Evolutionary conservation across 2,888 invertebrate genomes (phyloP).

Genomic region (Papilio gigon): DNA sequence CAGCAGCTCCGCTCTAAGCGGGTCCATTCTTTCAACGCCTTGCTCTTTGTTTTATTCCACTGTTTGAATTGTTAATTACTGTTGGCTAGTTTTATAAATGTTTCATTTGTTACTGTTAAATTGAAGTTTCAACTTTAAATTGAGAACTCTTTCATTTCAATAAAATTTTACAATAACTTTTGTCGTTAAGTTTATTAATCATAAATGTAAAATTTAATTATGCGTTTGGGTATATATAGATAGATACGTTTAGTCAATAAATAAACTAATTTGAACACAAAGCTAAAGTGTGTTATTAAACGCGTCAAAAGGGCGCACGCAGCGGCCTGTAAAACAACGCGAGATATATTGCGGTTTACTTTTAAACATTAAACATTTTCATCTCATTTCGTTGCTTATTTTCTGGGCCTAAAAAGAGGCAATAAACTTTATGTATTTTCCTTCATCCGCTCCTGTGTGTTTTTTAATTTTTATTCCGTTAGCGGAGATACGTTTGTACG

Average conservation of each 20-base stretch:
- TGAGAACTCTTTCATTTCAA: not conserved
- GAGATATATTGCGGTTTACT: conserved; percentile 47
- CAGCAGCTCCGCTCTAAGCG: conserved; percentile 7
- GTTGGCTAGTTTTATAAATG: conserved; percentile 20
- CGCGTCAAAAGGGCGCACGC: conserved; percentile 27
- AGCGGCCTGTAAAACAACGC: conserved; percentile 45
- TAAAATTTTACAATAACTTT: not conserved
- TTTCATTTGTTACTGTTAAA: conserved; percentile 20
- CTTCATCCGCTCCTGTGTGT: conserved; percentile 37
- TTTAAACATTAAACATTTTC: conserved; percentile 50
- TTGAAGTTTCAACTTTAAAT: not conserved
- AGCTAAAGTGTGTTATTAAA: conserved; percentile 39
- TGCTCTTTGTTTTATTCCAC: conserved; percentile 25
- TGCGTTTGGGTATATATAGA: not conserved
- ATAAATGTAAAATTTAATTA: not conserved
- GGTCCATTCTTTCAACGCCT: conserved; percentile 6
- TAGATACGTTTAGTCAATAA: conserved; percentile 25
- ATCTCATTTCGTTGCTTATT: conserved; percentile 49
- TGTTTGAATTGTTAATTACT: conserved; percentile 35
- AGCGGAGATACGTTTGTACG: conserved; percentile 29
- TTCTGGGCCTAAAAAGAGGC: conserved; percentile 42
- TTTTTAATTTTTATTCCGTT: conserved; percentile 37
- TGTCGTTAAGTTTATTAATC: not conserved
- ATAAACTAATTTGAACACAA: conserved; percentile 26
- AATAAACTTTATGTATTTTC: conserved; percentile 42